Conservation (phyloP, 2,888 invertebrate species). For the Drosophila trichaetosa region DNA sequence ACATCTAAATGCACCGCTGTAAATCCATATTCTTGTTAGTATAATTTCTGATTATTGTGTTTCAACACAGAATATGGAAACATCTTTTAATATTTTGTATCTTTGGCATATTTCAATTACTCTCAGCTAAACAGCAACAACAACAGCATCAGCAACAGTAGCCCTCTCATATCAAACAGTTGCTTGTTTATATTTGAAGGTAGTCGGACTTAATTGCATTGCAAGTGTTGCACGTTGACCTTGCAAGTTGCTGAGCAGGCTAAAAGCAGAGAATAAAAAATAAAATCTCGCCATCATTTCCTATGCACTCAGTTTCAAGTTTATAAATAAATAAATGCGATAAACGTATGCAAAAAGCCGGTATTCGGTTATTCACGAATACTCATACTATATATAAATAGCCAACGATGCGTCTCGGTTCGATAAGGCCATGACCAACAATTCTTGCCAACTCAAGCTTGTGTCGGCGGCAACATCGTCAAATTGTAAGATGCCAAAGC, state of each 20-base stretch:
- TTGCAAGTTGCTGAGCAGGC: constrained; percentile 60
- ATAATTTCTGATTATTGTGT: neutral
- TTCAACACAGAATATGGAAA: neutral
- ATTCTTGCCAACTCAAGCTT: constrained; percentile 59
- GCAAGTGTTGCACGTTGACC: constrained; percentile 59
- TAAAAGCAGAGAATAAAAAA: constrained; percentile 31
- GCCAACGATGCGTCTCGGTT: constrained; percentile 8
- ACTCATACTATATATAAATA: constrained; percentile 11
- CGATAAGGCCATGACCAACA: constrained; percentile 2
- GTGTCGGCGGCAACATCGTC: constrained; percentile 4
- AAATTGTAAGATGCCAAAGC: neutral
- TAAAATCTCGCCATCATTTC: constrained; percentile 42
- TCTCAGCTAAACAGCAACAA: neutral
- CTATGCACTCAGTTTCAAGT: constrained; percentile 33
- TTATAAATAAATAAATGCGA: constrained; percentile 45
- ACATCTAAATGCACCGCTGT: neutral
- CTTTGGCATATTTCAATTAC: neutral
- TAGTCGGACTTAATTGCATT: constrained; percentile 57
- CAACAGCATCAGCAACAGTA: constrained; percentile 7
- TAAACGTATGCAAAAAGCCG: constrained; percentile 28
- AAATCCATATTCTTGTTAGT: neutral
- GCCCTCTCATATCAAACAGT: constrained; percentile 24
- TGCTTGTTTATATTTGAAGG: constrained; percentile 11
- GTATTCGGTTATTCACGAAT: constrained; percentile 22
- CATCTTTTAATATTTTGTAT: neutral